Evolutionary conservation across 1,140 invertebrate genomes (phyloP).

Genomic region (Colletes latitarsis): DNA sequence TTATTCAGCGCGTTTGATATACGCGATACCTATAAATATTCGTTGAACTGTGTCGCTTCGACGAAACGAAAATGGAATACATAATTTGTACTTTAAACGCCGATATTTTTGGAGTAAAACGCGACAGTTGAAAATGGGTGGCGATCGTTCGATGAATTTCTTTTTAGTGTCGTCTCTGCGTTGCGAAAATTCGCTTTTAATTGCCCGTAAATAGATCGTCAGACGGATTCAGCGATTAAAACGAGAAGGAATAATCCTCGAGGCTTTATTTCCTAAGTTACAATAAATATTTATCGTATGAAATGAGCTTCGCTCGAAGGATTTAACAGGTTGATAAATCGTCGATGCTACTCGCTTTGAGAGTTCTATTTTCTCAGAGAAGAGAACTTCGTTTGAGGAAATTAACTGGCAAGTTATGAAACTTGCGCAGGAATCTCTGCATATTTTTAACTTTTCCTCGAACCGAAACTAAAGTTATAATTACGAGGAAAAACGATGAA

Average conservation of each 20-base stretch:
- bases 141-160: too few relatives aligned
- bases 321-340: not conserved
- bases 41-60: not conserved
- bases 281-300: conserved; percentile 15
- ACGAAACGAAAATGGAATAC: not conserved
- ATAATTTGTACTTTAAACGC: too few relatives aligned
- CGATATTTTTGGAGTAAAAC: not conserved
- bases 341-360: not conserved
- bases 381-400: not conserved
- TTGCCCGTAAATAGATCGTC: too few relatives aligned
- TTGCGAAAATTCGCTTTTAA: too few relatives aligned
- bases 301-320: conserved; percentile 6
- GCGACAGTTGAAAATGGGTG: not conserved
- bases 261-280: not conserved
- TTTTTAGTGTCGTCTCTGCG: too few relatives aligned
- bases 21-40: conserved; percentile 25
- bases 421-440: too few relatives aligned
- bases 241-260: not conserved
- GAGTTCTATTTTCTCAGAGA: not conserved
- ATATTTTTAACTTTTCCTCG: too few relatives aligned
- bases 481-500: too few relatives aligned
- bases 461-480: too few relatives aligned
- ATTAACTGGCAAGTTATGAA: conserved; percentile 10
- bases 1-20: conserved; percentile 30
- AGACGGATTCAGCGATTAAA: too few relatives aligned